Evolutionary conservation across 1,140 invertebrate genomes (phyloP).

Genomic region (Drosophila tropicalis): DNA sequence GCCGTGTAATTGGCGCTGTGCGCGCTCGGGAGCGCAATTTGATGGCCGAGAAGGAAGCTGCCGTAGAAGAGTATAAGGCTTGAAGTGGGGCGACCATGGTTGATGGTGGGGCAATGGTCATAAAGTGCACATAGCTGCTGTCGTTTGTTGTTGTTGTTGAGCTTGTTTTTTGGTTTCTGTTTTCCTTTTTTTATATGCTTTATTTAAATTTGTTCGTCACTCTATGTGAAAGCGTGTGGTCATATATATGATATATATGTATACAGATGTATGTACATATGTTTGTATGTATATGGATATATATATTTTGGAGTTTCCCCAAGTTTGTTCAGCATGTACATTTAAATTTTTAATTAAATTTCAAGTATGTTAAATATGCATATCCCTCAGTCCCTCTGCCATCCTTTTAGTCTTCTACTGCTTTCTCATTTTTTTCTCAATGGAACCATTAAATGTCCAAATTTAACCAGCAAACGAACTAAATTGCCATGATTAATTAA

Average conservation of each 20-base stretch:
- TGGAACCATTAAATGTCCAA: constrained; percentile 14
- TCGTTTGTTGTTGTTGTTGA: not conserved
- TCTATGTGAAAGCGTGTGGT: constrained; percentile 31
- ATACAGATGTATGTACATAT: constrained; percentile 10
- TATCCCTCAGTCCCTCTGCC: constrained; percentile 20
- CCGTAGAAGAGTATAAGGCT: not conserved
- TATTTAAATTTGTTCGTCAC: constrained; percentile 58
- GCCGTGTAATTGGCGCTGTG: constrained; percentile 76
- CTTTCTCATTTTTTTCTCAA: not conserved
- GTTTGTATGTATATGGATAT: not conserved
- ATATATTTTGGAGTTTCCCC: constrained; percentile 1
- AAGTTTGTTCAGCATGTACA: constrained; percentile 47
- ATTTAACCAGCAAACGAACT: constrained; percentile 1
- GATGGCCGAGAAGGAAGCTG: constrained; percentile 52
- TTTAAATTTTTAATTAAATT: constrained; percentile 80
- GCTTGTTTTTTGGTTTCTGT: constrained; percentile 35
- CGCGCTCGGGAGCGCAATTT: constrained; percentile 67
- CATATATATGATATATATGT: constrained; percentile 21
- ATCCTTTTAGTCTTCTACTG: not conserved
- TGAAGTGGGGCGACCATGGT: not conserved
- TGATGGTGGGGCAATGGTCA: constrained; percentile 40
- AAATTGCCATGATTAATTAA: constrained; percentile 11
- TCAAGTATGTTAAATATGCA: constrained; percentile 65
- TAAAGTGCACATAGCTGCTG: constrained; percentile 57
- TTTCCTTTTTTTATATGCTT: constrained; percentile 52